Conservation (phyloP, 1,140 invertebrate genomes). For the Callitettix versicolor region DNA sequence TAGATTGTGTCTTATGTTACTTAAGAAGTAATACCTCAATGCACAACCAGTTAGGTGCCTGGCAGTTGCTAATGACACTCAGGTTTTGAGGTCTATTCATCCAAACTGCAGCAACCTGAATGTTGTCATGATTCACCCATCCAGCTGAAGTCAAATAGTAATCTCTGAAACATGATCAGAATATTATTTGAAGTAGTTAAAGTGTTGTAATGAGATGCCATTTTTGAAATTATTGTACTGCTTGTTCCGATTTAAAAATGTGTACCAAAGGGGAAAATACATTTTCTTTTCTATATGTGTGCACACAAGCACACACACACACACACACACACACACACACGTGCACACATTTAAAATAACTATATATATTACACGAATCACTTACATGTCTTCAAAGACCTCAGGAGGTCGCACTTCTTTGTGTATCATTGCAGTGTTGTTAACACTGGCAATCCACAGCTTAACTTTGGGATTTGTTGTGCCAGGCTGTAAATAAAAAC, state of each 20-base stretch:
- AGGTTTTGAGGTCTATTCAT: conserved; percentile 85
- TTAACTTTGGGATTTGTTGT: conserved; percentile 69
- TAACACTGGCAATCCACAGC: conserved; percentile 68
- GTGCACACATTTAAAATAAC: background rate
- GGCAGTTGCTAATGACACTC: conserved; percentile 68
- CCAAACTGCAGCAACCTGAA: conserved; percentile 73
- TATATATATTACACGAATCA: conserved; percentile 12
- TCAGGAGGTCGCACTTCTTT: conserved; percentile 55
- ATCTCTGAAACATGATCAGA: conserved; percentile 52
- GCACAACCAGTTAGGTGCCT: conserved; percentile 67
- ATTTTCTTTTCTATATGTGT: conserved; percentile 5
- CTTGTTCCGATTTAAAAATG: no score
- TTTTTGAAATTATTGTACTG: no score
- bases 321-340: background rate
- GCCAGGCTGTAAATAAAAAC: conserved; percentile 51
- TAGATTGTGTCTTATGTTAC: background rate
- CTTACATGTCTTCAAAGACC: conserved; percentile 59
- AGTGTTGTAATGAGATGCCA: no score
- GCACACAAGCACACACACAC: no score
- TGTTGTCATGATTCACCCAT: conserved; percentile 68
- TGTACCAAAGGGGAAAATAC: background rate
- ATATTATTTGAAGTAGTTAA: no score
- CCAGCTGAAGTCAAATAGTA: conserved; percentile 83
- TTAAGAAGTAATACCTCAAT: conserved; percentile 47
- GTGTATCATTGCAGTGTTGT: conserved; percentile 47